Conservation (phyloP, 2,888 invertebrate genomes). For the Brachypalpus laphriformis region DNA sequence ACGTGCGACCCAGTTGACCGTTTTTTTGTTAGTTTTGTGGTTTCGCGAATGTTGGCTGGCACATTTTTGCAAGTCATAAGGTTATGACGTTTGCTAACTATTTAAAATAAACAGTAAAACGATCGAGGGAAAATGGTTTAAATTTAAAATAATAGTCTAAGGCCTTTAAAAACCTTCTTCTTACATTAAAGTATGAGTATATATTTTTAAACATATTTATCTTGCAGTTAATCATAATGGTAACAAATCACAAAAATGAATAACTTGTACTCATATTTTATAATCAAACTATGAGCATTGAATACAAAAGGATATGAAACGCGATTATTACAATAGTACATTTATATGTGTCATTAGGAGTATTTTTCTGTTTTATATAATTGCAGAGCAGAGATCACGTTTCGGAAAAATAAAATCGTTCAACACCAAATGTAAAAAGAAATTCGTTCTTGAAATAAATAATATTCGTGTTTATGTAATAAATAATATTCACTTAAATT, state of each 20-base stretch:
- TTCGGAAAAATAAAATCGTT: background rate
- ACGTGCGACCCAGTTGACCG: no score
- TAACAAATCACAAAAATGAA: constrained; percentile 18
- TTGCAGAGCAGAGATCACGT: constrained; percentile 19
- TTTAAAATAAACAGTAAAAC: no score
- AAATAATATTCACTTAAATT: constrained; percentile 62
- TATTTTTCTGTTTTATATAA: background rate
- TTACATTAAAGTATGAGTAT: no score
- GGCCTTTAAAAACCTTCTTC: no score
- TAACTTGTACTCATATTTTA: constrained; percentile 5
- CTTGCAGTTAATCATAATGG: constrained; percentile 12
- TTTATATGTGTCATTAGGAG: background rate
- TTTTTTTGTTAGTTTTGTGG: no score
- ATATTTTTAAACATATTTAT: constrained; percentile 23
- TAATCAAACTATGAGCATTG: background rate
- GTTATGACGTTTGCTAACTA: no score
- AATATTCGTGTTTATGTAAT: constrained; percentile 37
- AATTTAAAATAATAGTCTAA: no score
- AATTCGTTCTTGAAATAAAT: constrained; percentile 45
- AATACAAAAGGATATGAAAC: constrained; percentile 4
- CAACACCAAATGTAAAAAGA: background rate
- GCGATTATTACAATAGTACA: background rate
- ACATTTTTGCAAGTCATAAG: no score
- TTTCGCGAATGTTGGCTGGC: no score
- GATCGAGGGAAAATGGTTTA: no score